A percentile compares a stretch with the other conserved stretches of the same genome.
phyloP scores from a whole-genome alignment of 2,888 invertebrate genomes.

The Cheilosia urbana region DNA sequence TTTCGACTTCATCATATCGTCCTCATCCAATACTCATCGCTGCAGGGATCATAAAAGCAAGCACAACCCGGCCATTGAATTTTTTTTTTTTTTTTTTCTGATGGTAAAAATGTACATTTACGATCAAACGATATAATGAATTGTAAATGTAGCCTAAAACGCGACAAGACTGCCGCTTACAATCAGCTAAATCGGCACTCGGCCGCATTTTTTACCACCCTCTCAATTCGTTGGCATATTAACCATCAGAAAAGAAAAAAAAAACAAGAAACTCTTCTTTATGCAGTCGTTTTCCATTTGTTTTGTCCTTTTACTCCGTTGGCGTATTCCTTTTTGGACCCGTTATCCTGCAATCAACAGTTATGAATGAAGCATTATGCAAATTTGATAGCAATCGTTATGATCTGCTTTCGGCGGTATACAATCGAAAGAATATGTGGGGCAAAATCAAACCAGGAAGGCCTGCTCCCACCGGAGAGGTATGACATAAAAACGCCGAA shows the following conservation, averaged over 20 bases:
- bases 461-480: conserved; percentile 16
- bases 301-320: conserved; percentile 14
- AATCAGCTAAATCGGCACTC: conserved; percentile 24
- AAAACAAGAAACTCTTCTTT: conserved; percentile 13
- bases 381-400: conserved; percentile 63
- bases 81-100: conserved; percentile 8
- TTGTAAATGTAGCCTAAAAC: conserved; percentile 38
- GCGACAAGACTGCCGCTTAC: conserved; percentile 31
- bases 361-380: conserved; percentile 64
- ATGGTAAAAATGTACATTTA: conserved; percentile 39
- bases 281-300: conserved; percentile 46
- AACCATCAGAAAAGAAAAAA: neutral
- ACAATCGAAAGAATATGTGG: conserved; percentile 52
- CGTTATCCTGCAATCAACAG: conserved; percentile 64
- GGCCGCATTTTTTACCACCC: conserved; percentile 19
- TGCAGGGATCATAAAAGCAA: conserved; percentile 19
- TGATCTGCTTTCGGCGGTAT: conserved; percentile 44
- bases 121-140: conserved; percentile 45
- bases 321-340: conserved; percentile 5
- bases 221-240: neutral
- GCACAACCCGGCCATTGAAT: neutral
- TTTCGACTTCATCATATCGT: conserved; percentile 11
- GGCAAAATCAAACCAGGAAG: conserved; percentile 1
- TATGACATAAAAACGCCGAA: neutral
- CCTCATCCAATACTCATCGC: neutral